Percentiles rank a stretch among this genome's conserved stretches.
Conservation (phyloP, 2,888 invertebrate species). For the Napeogenes sylphis region DNA sequence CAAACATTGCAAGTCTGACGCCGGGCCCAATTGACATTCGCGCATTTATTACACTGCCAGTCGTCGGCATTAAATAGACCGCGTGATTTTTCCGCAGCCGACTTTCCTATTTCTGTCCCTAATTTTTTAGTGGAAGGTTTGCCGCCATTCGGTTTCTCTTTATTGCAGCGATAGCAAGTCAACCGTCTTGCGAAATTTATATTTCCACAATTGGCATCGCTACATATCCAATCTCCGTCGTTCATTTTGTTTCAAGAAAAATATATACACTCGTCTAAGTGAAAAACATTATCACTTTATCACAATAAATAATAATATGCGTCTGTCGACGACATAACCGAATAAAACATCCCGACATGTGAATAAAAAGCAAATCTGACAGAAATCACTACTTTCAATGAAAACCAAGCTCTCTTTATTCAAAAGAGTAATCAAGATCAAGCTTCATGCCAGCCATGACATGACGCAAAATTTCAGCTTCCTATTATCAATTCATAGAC, state of each 20-base stretch:
- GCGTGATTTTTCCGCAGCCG: constrained; percentile 97
- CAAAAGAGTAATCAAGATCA: constrained; percentile 65
- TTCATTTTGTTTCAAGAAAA: constrained; percentile 62
- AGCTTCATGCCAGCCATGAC: constrained; percentile 66
- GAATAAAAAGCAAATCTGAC: constrained; percentile 64
- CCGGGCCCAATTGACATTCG: constrained; percentile 99
- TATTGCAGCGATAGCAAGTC: constrained; percentile 95
- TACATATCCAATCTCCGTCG: constrained; percentile 82
- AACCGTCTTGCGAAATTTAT: constrained; percentile 94
- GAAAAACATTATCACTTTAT: constrained; percentile 30
- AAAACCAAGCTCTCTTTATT: constrained; percentile 72
- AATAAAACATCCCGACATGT: constrained; percentile 38
- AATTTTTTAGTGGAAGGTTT: constrained; percentile 84
- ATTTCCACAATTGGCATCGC: constrained; percentile 89
- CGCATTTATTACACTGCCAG: constrained; percentile 99
- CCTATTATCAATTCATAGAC: constrained; percentile 22
- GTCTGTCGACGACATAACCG: constrained; percentile 34
- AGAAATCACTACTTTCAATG: constrained; percentile 59
- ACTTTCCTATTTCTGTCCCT: constrained; percentile 98
- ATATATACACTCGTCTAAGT: constrained; percentile 23
- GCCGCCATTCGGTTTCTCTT: constrained; percentile 74
- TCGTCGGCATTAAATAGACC: constrained; percentile 98
- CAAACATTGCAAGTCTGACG: constrained; percentile 98
- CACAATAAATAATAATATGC: constrained; percentile 23
- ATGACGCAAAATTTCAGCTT: constrained; percentile 26